Percentiles rank a stretch among this genome's conserved stretches.
Evolutionary conservation across 1,140 invertebrate species (phyloP).

Genomic region (Pseudomyrmex dendroicus): DNA sequence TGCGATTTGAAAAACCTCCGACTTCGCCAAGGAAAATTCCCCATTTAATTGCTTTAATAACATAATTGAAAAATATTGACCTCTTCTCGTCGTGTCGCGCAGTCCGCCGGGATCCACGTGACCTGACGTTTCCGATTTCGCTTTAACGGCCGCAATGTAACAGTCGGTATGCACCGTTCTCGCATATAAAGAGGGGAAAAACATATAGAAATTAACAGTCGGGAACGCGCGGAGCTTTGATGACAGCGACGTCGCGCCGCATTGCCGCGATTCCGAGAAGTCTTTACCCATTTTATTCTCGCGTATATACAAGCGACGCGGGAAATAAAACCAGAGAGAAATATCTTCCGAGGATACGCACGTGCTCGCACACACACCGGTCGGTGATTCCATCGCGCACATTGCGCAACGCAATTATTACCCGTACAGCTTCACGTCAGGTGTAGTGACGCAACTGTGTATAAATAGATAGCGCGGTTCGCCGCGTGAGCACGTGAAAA

Average conservation of each 20-base stretch:
- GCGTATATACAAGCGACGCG: neutral
- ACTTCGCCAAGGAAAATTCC: neutral
- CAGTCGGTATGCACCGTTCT: neutral
- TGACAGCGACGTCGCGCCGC: neutral
- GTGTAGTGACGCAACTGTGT: constrained; percentile 59
- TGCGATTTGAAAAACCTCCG: too few species aligned
- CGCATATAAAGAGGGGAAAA: too few species aligned
- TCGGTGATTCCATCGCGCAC: constrained; percentile 8
- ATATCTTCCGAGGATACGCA: constrained; percentile 29
- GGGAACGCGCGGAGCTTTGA: neutral
- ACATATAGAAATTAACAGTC: too few species aligned
- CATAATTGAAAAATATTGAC: constrained; percentile 16
- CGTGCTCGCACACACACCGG: neutral
- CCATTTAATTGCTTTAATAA: neutral
- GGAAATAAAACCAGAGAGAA: neutral
- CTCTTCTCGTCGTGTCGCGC: neutral
- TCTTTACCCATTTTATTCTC: constrained; percentile 29
- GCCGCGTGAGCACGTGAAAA: constrained; percentile 47
- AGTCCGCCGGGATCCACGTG: neutral
- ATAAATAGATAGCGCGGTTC: constrained; percentile 62
- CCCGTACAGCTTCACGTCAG: constrained; percentile 50
- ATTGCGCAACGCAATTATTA: constrained; percentile 64
- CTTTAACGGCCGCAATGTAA: neutral
- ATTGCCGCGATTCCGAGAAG: neutral
- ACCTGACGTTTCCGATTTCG: constrained; percentile 27